Conservation (phyloP, 2,888 invertebrate species). For the Drosophila cognata region DNA sequence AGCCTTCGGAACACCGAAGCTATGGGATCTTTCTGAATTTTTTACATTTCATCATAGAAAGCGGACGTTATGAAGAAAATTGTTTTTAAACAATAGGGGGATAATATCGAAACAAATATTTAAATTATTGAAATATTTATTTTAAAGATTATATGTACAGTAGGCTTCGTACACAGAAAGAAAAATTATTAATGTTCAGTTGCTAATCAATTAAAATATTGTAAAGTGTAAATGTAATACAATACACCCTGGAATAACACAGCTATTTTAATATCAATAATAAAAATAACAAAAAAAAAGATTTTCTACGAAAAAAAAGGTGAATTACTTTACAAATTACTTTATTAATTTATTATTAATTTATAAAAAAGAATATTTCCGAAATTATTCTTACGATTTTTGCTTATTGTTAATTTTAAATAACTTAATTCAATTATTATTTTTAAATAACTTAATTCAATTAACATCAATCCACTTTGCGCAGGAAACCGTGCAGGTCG, state of each 20-base stretch:
- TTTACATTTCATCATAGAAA: conserved; percentile 1
- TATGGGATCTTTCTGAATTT: not conserved
- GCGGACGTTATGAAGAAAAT: not conserved
- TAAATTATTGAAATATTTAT: conserved; percentile 4
- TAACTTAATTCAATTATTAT: conserved; percentile 6
- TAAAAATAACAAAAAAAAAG: conserved; percentile 8
- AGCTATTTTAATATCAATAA: conserved; percentile 14
- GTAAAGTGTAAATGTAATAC: conserved; percentile 30
- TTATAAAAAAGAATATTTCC: not conserved
- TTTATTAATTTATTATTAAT: conserved; percentile 4
- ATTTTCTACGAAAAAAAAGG: conserved; percentile 6
- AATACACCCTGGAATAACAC: conserved; percentile 50
- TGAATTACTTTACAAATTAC: conserved; percentile 10
- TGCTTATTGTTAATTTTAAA: conserved; percentile 3
- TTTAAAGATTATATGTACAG: conserved; percentile 29
- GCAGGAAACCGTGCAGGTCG: conserved; percentile 21
- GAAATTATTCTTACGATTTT: not conserved
- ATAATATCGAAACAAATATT: not conserved
- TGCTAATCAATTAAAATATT: conserved; percentile 26
- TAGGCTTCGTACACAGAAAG: conserved; percentile 28
- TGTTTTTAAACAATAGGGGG: not conserved
- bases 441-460: conserved; percentile 2
- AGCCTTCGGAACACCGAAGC: not conserved
- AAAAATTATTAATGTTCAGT: conserved; percentile 18
- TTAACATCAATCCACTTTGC: conserved; percentile 10